These are phyloP conservation scores for Orchesella cincta DNA, from an alignment of 1,140 invertebrate species.

Conservation along the genomic window DNA sequence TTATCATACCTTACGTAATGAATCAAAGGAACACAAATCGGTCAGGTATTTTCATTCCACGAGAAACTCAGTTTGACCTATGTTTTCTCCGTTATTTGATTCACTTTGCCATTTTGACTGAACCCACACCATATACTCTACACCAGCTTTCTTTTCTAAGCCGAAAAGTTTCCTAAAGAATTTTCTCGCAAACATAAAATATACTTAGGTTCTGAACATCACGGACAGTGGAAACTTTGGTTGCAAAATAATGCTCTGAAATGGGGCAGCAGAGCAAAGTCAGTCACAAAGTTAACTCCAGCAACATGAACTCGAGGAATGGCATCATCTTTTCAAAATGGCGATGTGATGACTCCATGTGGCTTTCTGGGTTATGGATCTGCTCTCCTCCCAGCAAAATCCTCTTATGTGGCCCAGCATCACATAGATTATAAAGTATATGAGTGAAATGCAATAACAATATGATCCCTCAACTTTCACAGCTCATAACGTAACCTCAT, in stretches of 20 bases:
- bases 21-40: constrained; percentile 8
- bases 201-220: background rate
- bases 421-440: background rate
- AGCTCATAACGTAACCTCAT: background rate
- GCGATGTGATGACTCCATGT: background rate
- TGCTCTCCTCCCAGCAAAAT: background rate
- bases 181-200: background rate
- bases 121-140: background rate
- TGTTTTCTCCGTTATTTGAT: background rate
- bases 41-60: background rate
- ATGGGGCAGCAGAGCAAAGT: background rate
- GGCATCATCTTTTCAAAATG: constrained; percentile 9
- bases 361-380: background rate
- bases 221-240: background rate
- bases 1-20: background rate
- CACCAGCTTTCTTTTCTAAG: background rate
- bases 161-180: background rate
- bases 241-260: background rate
- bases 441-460: background rate
- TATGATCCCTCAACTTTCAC: constrained; percentile 5
- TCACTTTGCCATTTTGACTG: background rate
- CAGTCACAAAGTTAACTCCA: background rate
- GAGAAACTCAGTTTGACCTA: background rate
- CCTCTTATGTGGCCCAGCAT: background rate
- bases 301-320: background rate